Evolutionary conservation across 2,888 invertebrate species (phyloP).

Genomic region (Mycalesis mineus): DNA sequence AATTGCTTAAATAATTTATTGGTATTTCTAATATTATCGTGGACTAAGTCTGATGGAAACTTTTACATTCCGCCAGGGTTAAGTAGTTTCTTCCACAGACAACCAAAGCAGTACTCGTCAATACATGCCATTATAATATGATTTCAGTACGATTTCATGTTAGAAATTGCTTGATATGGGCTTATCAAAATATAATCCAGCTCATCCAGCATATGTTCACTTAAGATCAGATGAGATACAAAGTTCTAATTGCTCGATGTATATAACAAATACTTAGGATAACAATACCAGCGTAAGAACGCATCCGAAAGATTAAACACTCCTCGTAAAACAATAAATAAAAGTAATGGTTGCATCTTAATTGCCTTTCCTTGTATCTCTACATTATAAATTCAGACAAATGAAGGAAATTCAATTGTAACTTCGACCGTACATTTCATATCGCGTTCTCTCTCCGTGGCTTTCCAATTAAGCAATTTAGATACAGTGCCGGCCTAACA

Average conservation of each 20-base stretch:
- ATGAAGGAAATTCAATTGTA: slow-evolving; percentile 46
- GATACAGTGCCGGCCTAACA: slow-evolving; percentile 66
- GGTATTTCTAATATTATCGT: too few relatives aligned
- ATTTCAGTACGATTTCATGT: too few relatives aligned
- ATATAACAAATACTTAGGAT: too few relatives aligned
- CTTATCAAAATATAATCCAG: too few relatives aligned
- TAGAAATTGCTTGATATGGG: too few relatives aligned
- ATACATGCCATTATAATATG: too few relatives aligned
- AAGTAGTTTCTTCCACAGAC: too few relatives aligned
- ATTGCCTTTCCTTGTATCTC: slow-evolving; percentile 25
- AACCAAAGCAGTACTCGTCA: too few relatives aligned
- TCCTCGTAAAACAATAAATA: slow-evolving; percentile 16
- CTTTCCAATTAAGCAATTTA: slow-evolving; percentile 78
- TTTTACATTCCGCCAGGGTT: too few relatives aligned
- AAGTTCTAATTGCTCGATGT: neutral
- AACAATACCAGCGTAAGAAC: neutral
- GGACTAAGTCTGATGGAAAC: too few relatives aligned
- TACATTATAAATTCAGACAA: slow-evolving; percentile 26
- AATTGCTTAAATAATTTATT: too few relatives aligned
- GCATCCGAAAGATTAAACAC: neutral
- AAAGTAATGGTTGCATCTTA: slow-evolving; percentile 21
- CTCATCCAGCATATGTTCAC: neutral
- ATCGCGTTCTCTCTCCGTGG: slow-evolving; percentile 57
- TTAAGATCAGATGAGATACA: neutral
- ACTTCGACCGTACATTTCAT: slow-evolving; percentile 51